Evolutionary conservation across 92 coral and sea anemone species (phyloP).

Genomic region (Bergia puertoricense): DNA sequence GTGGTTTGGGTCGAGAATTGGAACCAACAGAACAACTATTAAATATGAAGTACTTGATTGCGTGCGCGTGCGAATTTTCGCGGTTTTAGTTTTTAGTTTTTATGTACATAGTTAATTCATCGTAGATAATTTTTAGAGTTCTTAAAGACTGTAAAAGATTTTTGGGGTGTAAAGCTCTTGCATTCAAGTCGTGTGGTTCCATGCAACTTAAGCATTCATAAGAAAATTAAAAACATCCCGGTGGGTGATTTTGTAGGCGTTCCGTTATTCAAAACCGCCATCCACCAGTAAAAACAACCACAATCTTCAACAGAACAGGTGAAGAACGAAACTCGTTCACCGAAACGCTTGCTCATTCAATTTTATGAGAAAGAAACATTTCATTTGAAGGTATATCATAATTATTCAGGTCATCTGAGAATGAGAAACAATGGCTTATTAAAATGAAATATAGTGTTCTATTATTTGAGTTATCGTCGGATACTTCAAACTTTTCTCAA

Average conservation of each 20-base stretch:
- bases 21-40: too few species aligned
- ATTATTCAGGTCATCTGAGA: not conserved
- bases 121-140: not conserved
- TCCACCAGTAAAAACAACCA: not conserved
- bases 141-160: not conserved
- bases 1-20: too few species aligned
- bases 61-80: not conserved
- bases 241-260: not conserved
- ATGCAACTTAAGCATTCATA: not conserved
- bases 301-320: not conserved
- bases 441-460: not conserved
- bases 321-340: not conserved
- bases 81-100: too few species aligned
- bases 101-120: not conserved
- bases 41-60: not conserved
- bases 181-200: not conserved
- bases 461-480: not conserved
- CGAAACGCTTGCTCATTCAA: not conserved
- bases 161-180: not conserved
- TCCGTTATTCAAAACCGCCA: not conserved
- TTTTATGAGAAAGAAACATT: not conserved
- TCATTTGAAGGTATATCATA: not conserved
- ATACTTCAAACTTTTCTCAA: not conserved
- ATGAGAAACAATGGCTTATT: not conserved
- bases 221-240: not conserved